These are phyloP conservation scores for Hirtodrosophila cameraria DNA, from an alignment of 2,888 invertebrate species.

Conservation along the genomic window DNA sequence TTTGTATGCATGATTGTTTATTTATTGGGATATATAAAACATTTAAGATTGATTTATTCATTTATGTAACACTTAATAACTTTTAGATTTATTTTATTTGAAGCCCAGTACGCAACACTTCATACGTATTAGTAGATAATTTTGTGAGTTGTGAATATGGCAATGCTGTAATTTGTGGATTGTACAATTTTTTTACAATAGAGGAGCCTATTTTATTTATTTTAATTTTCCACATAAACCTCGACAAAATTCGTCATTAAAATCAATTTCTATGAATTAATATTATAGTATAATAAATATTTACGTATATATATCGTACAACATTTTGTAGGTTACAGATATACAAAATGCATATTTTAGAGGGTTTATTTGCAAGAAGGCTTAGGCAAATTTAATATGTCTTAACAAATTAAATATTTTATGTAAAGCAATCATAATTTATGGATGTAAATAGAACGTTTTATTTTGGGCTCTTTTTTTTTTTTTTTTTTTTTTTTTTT, in stretches of 20 bases:
- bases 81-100: background rate
- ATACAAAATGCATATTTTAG: conserved; percentile 53
- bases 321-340: conserved; percentile 36
- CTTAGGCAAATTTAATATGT: background rate
- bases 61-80: conserved; percentile 33
- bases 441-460: background rate
- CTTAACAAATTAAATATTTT: conserved; percentile 6
- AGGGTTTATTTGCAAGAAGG: conserved; percentile 13
- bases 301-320: conserved; percentile 35
- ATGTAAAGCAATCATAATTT: background rate
- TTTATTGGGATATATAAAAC: conserved; percentile 45
- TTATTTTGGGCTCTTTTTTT: background rate
- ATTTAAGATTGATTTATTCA: conserved; percentile 60
- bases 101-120: conserved; percentile 1
- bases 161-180: conserved; percentile 6
- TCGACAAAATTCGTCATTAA: conserved; percentile 47
- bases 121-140: conserved; percentile 24
- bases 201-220: conserved; percentile 34
- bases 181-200: conserved; percentile 25
- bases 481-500: no score
- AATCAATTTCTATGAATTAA: conserved; percentile 32
- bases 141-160: conserved; percentile 19
- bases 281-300: conserved; percentile 35
- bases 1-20: no score
- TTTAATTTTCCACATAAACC: conserved; percentile 19